Evolutionary conservation across 2,797 vertebrate genomes (phyloP).

Genomic region (Moxostoma hubbsi): DNA sequence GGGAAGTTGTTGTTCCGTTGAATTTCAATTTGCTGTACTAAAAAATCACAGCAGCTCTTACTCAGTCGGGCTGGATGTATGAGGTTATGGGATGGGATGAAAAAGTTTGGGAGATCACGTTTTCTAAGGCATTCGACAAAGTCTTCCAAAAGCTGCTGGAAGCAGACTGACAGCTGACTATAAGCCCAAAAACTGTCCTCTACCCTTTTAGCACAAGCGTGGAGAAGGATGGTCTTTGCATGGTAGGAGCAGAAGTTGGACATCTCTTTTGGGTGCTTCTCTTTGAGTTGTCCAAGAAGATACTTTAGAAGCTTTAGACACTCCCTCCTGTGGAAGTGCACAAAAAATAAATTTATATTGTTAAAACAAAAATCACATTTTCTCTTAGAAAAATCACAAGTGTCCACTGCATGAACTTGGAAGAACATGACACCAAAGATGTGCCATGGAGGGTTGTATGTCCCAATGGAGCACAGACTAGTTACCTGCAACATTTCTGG

Average conservation of each 20-base stretch:
- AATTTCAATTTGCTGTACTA: constrained; percentile 53
- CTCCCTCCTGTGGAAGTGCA: constrained; percentile 63
- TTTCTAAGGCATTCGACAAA: constrained; percentile 58
- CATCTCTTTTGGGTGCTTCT: constrained; percentile 52
- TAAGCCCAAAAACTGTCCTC: constrained; percentile 64
- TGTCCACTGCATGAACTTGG: neutral
- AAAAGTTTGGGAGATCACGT: constrained; percentile 68
- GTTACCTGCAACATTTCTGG: constrained; percentile 81
- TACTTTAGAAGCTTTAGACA: constrained; percentile 77
- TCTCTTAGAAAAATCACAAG: neutral
- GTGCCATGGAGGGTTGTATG: neutral
- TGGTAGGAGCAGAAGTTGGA: constrained; percentile 75
- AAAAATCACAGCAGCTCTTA: neutral
- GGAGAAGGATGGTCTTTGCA: constrained; percentile 72
- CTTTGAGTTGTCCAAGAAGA: constrained; percentile 69
- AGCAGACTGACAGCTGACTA: constrained; percentile 61
- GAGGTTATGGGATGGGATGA: constrained; percentile 75
- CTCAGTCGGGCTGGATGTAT: constrained; percentile 14
- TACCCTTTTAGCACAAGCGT: constrained; percentile 65
- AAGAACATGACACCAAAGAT: neutral
- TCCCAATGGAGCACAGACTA: neutral
- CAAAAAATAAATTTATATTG: neutral
- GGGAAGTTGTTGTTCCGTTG: constrained; percentile 62
- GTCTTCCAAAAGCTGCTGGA: constrained; percentile 62
- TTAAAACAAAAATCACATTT: no score